phyloP scores from a whole-genome alignment of 2,113 vertebrate species.

The Thamnophis sirtalis region DNA sequence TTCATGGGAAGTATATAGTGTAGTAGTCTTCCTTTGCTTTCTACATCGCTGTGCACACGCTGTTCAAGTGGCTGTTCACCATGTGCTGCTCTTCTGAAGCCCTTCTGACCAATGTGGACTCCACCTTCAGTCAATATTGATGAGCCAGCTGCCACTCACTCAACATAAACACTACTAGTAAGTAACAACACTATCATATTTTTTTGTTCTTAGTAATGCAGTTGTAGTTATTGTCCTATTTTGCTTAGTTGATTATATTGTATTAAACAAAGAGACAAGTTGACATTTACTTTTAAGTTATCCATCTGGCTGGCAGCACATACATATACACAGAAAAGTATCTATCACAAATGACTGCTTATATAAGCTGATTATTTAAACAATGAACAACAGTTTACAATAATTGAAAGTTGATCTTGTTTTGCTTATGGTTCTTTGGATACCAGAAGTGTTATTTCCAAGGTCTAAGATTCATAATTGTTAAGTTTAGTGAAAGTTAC shows the following conservation, averaged over 20 bases:
- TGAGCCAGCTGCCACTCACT: too few relatives aligned
- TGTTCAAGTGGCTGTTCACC: too few relatives aligned
- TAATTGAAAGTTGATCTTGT: constrained; percentile 18
- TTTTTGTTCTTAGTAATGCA: constrained; percentile 23
- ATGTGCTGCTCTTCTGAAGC: too few relatives aligned
- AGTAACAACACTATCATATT: neutral
- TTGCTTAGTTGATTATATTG: constrained; percentile 33
- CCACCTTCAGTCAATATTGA: too few relatives aligned
- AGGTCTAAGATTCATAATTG: neutral
- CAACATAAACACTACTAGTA: neutral
- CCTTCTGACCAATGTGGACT: too few relatives aligned
- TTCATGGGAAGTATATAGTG: too few relatives aligned
- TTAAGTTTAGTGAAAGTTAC: neutral
- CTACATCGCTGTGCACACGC: too few relatives aligned
- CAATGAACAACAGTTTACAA: constrained; percentile 39
- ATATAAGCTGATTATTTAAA: constrained; percentile 47
- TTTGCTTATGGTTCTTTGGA: constrained; percentile 23
- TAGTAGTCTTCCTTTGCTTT: too few relatives aligned
- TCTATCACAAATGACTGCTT: constrained; percentile 32
- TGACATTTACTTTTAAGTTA: constrained; percentile 48
- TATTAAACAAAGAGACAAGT: constrained; percentile 30
- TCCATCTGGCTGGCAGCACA: constrained; percentile 30
- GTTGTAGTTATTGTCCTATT: constrained; percentile 40
- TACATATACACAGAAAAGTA: neutral
- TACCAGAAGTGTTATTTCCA: neutral